Percentiles rank a stretch among this genome's conserved stretches.
These are phyloP conservation scores for Branchellion lobata DNA, from an alignment of 2,888 invertebrate genomes.

Conservation along the genomic window DNA sequence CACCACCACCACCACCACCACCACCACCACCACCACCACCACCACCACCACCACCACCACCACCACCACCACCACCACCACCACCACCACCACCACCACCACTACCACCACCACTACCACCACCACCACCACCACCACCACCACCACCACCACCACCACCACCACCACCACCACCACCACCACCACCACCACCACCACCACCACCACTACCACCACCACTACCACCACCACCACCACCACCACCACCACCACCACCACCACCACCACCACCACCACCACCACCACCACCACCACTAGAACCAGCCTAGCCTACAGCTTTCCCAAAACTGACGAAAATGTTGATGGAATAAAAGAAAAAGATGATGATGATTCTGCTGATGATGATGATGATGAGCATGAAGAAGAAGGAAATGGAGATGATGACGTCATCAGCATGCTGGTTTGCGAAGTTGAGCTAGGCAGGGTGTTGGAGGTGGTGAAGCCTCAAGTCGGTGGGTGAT, in stretches of 20 bases:
- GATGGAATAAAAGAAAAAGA: too few species aligned
- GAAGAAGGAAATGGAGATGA: not conserved
- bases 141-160: not conserved
- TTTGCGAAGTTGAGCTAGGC: conserved; percentile 1
- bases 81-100: not conserved
- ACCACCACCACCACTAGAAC: not conserved
- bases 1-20: not conserved
- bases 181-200: not conserved
- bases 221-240: not conserved
- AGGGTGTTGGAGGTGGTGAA: not conserved
- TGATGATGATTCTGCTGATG: too few species aligned
- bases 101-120: not conserved
- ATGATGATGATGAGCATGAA: too few species aligned
- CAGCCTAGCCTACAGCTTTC: not conserved
- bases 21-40: not conserved
- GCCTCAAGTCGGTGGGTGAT: not conserved
- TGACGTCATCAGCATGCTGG: not conserved
- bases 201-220: not conserved
- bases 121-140: not conserved
- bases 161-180: not conserved
- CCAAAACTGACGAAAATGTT: too few species aligned
- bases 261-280: not conserved
- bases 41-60: not conserved
- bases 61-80: not conserved
- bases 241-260: not conserved